These are phyloP conservation scores for Dendrocincla tyrannina DNA, from an alignment of 2,797 vertebrate genomes.

Conservation along the genomic window DNA sequence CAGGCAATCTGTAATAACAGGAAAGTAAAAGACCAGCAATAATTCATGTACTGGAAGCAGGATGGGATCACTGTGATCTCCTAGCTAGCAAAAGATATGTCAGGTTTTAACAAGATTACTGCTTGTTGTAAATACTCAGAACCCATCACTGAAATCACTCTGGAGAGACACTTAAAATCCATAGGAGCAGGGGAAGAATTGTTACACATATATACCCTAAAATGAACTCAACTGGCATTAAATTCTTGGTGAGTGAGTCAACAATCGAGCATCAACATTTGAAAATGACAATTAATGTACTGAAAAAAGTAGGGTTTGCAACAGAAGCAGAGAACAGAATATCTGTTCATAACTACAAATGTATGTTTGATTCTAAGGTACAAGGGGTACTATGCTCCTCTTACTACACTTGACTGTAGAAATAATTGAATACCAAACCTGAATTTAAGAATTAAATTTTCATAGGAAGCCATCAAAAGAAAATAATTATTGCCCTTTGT, in stretches of 20 bases:
- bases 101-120: neutral
- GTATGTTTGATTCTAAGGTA: neutral
- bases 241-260: neutral
- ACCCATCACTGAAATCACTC: neutral
- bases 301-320: neutral
- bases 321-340: neutral
- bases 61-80: neutral
- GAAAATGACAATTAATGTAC: neutral
- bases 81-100: neutral
- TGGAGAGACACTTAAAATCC: neutral
- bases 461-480: neutral
- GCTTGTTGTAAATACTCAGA: neutral
- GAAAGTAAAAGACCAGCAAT: neutral
- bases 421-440: conserved; percentile 9
- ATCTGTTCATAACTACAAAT: neutral
- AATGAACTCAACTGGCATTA: neutral
- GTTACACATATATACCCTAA: neutral
- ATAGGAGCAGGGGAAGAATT: neutral
- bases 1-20: neutral
- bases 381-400: neutral
- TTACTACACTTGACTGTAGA: neutral
- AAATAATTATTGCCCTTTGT: conserved; percentile 19
- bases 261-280: neutral
- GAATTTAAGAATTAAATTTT: conserved; percentile 39
- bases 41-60: neutral